phyloP scores from a whole-genome alignment of 2,113 vertebrate genomes.

The Cygnus buccinator region DNA sequence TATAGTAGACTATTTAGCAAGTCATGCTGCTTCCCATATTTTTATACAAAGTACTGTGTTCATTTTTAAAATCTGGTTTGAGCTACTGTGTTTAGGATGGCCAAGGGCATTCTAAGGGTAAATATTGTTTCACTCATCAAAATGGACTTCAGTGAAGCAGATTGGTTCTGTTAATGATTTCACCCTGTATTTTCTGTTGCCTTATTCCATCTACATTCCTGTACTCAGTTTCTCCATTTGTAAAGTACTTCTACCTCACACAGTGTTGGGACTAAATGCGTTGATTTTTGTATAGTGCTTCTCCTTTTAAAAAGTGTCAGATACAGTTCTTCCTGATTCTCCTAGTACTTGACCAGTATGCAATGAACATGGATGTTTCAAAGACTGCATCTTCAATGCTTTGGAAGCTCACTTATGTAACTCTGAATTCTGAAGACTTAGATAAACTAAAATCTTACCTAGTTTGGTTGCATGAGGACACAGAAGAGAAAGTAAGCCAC shows the following conservation, averaged over 20 bases:
- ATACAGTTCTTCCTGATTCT: neutral
- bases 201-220: neutral
- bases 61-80: neutral
- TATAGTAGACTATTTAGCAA: neutral
- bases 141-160: neutral
- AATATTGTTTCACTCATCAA: neutral
- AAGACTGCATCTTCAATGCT: neutral
- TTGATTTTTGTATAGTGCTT: neutral
- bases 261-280: neutral
- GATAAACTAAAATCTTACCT: neutral
- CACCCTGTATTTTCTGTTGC: neutral
- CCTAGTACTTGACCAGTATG: neutral
- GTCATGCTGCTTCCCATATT: neutral
- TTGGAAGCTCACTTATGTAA: neutral
- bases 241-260: neutral
- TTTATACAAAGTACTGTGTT: neutral
- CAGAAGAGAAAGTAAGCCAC: neutral
- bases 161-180: neutral
- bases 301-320: neutral
- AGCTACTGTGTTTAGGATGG: neutral
- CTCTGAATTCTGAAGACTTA: neutral
- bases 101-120: neutral
- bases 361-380: neutral
- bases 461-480: neutral
- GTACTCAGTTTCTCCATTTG: neutral